Percentiles rank a stretch among this genome's conserved stretches.
These are phyloP conservation scores for Chaetops frenatus DNA, from an alignment of 2,113 vertebrate genomes.

Conservation along the genomic window DNA sequence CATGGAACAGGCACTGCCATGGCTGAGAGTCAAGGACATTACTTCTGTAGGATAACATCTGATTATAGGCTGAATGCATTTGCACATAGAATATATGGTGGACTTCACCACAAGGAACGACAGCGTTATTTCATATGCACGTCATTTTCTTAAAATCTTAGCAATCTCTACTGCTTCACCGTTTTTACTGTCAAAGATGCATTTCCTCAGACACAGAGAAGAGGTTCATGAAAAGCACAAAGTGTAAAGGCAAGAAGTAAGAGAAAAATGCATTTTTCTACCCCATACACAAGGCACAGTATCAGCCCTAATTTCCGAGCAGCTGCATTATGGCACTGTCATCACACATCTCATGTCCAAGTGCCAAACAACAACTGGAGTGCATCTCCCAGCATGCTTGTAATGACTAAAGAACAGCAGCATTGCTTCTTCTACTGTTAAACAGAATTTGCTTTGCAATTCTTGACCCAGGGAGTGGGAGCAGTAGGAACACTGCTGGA, in stretches of 20 bases:
- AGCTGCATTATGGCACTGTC: neutral
- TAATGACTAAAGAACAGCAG: neutral
- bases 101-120: neutral
- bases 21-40: neutral
- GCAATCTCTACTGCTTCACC: neutral
- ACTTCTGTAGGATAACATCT: neutral
- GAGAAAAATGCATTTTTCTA: neutral
- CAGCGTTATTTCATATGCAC: neutral
- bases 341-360: neutral
- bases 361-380: neutral
- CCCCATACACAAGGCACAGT: neutral
- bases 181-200: neutral
- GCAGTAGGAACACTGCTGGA: neutral
- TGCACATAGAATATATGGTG: accelerated
- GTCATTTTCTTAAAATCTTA: neutral
- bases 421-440: neutral
- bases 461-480: neutral
- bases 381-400: neutral
- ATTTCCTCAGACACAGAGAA: neutral
- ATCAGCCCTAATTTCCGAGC: neutral
- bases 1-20: neutral
- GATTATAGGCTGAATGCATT: neutral
- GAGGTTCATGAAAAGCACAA: neutral
- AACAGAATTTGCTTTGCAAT: neutral
- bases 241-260: neutral